Evolutionary conservation across 2,797 vertebrate species (phyloP), one percentile per base, ranked within the genome.

Genomic region (Danio jaintianensis): DNA sequence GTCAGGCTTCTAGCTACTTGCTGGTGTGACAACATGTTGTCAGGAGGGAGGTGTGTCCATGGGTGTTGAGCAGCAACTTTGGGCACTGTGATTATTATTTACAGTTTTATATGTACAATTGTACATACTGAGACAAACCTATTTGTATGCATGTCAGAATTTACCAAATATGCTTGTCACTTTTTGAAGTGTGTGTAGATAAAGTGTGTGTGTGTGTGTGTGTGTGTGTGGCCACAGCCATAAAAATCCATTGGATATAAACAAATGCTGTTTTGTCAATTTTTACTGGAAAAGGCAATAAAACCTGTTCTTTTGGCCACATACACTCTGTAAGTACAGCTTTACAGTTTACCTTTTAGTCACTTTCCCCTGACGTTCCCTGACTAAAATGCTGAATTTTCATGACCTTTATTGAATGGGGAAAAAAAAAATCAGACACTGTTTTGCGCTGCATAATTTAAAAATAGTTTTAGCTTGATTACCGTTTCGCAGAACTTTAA

Each of bases 1-100:
- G 89, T 87, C 89, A 91, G 90, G 91, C 92, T 87, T 80, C 80
- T 80, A 85, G 43, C 84, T 87, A 87, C 88, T 89, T 79, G 86
- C 90, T 91, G 90, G 84, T 90, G 89, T 90, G 92, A 92, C 85
- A 92, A 91, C 92, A 90, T 89, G 88, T 90, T 87, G 82, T 84
- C 88, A 89, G 84, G 85, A 92, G 90, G 83, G 89, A 92, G 88
- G 93, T 93, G 93, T 93, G 91, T 91, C 90, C 88, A 93, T 93
- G 93, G 93, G 87, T 92, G 92, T 91, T 92, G 91, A 89, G 91
- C 89, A 91, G 89, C 88, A 93, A 93, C 93, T 92, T 90, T 93
- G 74, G 88, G 18, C 5, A 5, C 3, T n/a, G 13, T 47, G 20
- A 52, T 48, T 20, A 70, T 22, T 4, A 8, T 1, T 18, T 9